Base-by-base conservation (phyloP, 2,888 invertebrate species). In the Pogonocherus hispidulus region DNA sequence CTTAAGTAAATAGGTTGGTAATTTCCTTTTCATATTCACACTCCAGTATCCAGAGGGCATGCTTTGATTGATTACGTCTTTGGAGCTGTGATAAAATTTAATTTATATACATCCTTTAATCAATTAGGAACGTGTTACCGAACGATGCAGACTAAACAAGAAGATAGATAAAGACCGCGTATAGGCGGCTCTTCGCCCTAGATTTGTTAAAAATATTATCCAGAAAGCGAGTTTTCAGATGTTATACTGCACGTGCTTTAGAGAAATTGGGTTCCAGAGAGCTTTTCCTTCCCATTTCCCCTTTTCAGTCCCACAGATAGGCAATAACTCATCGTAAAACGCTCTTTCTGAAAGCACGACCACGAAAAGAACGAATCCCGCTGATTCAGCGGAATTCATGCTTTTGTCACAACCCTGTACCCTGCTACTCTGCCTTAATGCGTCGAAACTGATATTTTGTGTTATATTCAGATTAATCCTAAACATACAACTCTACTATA, bases 321-420 rank as follows among this genome's bases (percentile, higher is more conserved):
- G 82, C 82, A 83, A 83, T 84, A 84, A 84, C 79, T 84, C 83
- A 84, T 84, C 79, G 79, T 78, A 77, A 66, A 82, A 79, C 81
- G 80, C 78, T 75, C 71, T 70, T 72, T 75, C 74, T 80, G 81
- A 79, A 80, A 80, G 77, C 76, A 77, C 77, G 77, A 78, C 79
- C 80, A 79, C 80, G 79, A 79, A 79, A 79, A 80, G 77, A 87
- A 79, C 76, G 87, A 87, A 88, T 87, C 86, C 87, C 87, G 86
- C 87, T 87, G 86, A 86, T 84, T 86, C 86, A 79, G 80, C 80
- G 84, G 84, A 78, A 77, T 80, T 79, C 84, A 83, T 14, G 79
- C 85, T 86, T 87, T 87, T 86, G 87, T 84, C 88, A 86, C 85
- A 86, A 85, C 87, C 87, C 23, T 86, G 87, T 87, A 87, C 87